Evolutionary conservation across 2,113 vertebrate species (phyloP).

Genomic region (Meles meles): DNA sequence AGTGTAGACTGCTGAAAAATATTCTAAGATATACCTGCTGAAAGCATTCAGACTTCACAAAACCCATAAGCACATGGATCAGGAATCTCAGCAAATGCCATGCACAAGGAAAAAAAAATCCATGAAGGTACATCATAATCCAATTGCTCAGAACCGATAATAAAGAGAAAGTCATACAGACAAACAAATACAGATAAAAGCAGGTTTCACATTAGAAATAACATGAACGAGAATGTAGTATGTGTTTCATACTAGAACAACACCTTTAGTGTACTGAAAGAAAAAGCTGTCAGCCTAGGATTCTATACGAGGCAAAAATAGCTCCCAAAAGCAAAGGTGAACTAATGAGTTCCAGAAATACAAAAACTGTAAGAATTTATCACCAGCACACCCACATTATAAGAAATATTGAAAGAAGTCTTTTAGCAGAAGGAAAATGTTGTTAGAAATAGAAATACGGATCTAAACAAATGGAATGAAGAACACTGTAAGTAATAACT

Average conservation of each 20-base stretch:
- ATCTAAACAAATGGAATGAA: not conserved
- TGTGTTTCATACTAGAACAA: not conserved
- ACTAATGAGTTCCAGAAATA: constrained; percentile 8
- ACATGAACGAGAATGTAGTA: not conserved
- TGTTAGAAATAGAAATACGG: not conserved
- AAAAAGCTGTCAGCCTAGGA: not conserved
- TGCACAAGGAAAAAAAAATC: not conserved
- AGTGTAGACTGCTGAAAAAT: not conserved
- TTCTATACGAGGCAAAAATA: constrained; percentile 33
- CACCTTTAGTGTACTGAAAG: not conserved
- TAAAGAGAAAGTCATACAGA: not conserved
- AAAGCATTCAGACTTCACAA: not conserved
- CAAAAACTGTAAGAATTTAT: not conserved
- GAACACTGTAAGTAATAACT: not conserved
- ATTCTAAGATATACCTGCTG: not conserved
- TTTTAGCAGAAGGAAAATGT: not conserved
- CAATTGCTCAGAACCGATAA: not conserved
- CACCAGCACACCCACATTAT: not conserved
- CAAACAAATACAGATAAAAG: not conserved
- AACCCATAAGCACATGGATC: not conserved
- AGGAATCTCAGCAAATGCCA: not conserved
- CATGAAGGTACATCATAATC: not conserved
- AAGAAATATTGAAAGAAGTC: not conserved
- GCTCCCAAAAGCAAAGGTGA: not conserved
- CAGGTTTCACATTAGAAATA: not conserved